Conservation (phyloP, 53 echinoderm and acorn worm species). For the Holothuria leucospilota region DNA sequence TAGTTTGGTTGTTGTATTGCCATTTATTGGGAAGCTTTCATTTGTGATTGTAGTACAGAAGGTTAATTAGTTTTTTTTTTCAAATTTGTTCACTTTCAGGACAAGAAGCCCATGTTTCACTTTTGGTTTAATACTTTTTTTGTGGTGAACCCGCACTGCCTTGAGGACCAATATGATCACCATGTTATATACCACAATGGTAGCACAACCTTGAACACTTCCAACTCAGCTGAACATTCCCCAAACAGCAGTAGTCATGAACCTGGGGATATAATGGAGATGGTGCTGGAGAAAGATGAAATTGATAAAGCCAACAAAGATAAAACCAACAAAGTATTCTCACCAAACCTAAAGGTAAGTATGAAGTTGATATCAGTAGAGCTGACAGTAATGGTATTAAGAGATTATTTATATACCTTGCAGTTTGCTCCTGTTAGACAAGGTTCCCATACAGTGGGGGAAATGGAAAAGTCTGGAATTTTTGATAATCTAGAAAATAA, state of each 20-base stretch:
- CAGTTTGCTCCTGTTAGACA: too few species aligned
- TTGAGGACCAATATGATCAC: slow-evolving; percentile 47
- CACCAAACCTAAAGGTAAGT: slow-evolving; percentile 95
- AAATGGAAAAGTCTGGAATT: too few species aligned
- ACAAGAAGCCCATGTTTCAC: slow-evolving; percentile 89
- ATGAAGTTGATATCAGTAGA: too few species aligned
- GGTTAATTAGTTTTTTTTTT: not conserved
- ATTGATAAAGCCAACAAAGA: slow-evolving; percentile 98
- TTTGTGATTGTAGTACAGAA: too few species aligned
- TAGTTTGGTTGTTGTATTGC: too few species aligned
- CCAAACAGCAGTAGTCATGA: slow-evolving; percentile 21
- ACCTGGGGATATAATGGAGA: slow-evolving; percentile 49
- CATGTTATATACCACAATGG: slow-evolving; percentile 49
- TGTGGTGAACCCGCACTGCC: slow-evolving; percentile 74
- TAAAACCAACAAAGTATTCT: slow-evolving; percentile 97
- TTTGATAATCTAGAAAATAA: too few species aligned
- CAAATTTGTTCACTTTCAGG: not conserved
- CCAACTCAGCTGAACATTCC: slow-evolving; percentile 57
- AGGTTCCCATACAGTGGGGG: too few species aligned
- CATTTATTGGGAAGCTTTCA: too few species aligned
- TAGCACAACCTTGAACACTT: slow-evolving; percentile 8
- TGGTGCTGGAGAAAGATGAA: slow-evolving; percentile 85
- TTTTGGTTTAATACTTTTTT: slow-evolving; percentile 99
- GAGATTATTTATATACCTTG: too few species aligned
- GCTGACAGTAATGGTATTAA: too few species aligned